These are phyloP conservation scores for Spheniscus mendiculus DNA, from an alignment of 2,113 vertebrate genomes.

Conservation along the genomic window DNA sequence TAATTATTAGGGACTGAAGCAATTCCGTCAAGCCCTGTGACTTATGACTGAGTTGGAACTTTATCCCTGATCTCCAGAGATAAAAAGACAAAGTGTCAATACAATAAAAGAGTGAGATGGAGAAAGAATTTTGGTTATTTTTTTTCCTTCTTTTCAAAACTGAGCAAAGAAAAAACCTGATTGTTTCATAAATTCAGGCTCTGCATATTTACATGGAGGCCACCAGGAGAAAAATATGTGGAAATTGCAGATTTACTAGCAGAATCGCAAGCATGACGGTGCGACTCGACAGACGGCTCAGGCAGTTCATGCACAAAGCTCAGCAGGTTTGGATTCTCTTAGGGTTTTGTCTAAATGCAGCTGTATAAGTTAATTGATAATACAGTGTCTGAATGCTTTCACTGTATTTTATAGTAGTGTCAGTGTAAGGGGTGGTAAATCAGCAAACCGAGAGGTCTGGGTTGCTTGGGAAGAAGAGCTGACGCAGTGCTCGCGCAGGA, in stretches of 20 bases:
- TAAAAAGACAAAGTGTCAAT: neutral
- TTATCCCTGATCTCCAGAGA: neutral
- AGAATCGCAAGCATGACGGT: fast-evolving
- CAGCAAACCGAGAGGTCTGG: neutral
- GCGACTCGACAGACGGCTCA: fast-evolving
- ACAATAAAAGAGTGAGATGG: neutral
- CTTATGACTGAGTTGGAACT: neutral
- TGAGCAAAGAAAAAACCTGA: neutral
- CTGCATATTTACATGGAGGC: neutral
- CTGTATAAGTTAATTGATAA: neutral
- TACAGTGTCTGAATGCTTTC: neutral
- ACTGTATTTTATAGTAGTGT: neutral
- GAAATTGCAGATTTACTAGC: neutral
- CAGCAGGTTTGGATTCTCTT: neutral
- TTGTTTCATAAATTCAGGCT: neutral
- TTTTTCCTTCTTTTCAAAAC: neutral
- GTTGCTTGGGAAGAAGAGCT: neutral
- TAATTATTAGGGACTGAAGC: neutral
- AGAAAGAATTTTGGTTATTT: neutral
- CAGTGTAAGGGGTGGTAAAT: neutral
- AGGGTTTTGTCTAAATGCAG: neutral
- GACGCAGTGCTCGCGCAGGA: neutral
- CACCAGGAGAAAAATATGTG: neutral
- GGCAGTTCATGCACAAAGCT: neutral
- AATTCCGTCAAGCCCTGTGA: neutral